Conservation (phyloP, 1,140 invertebrate genomes). For the Papilio aristodemus region DNA sequence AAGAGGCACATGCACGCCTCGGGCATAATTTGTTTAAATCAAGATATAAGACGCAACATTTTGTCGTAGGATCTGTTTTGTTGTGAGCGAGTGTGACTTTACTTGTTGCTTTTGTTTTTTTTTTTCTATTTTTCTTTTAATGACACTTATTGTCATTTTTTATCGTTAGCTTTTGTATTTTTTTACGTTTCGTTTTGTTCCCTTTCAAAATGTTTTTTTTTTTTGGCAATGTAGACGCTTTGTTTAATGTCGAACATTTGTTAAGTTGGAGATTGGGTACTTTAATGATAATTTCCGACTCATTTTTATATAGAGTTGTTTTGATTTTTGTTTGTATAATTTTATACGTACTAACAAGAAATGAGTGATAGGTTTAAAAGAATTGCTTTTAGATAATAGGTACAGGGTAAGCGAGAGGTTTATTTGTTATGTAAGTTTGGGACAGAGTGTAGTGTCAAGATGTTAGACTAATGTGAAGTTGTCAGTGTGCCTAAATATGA, state of each 20-base stretch:
- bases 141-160: slow-evolving; percentile 29
- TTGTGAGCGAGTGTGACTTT: slow-evolving; percentile 26
- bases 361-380: too few relatives aligned
- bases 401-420: not conserved
- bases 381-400: not conserved
- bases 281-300: slow-evolving; percentile 1
- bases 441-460: not conserved
- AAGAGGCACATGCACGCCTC: slow-evolving; percentile 33
- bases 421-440: not conserved
- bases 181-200: slow-evolving; percentile 6
- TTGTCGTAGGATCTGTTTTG: slow-evolving; percentile 38
- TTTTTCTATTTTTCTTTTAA: slow-evolving; percentile 2
- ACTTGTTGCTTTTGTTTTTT: slow-evolving; percentile 31
- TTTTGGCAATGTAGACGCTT: slow-evolving; percentile 20
- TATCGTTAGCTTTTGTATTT: slow-evolving; percentile 27
- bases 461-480: slow-evolving; percentile 9
- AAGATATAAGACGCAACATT: slow-evolving; percentile 50
- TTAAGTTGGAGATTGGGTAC: slow-evolving; percentile 13
- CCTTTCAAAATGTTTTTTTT: slow-evolving; percentile 19
- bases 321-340: not conserved
- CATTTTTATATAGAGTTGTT: not conserved
- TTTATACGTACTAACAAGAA: not conserved
- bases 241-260: slow-evolving; percentile 15
- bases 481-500: slow-evolving; percentile 16
- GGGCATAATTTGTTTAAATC: slow-evolving; percentile 60